These are phyloP conservation scores for Echinops telfairi DNA, from an alignment of 2,113 vertebrate genomes.

Conservation along the genomic window DNA sequence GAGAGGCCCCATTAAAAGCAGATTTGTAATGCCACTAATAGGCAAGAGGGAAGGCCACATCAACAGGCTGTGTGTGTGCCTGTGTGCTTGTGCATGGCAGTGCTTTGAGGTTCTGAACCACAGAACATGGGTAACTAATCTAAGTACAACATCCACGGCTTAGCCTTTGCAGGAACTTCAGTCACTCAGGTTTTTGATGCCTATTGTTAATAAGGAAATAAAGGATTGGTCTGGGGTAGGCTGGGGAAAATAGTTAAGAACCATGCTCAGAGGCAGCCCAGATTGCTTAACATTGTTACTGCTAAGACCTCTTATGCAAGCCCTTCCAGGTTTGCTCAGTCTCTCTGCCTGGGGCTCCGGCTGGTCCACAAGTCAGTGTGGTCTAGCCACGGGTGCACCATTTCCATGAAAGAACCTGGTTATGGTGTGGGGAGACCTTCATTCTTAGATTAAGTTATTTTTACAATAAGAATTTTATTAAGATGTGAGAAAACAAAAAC, in stretches of 20 bases:
- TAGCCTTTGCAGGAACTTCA: constrained; percentile 49
- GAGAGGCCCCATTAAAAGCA: constrained; percentile 74
- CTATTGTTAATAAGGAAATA: constrained; percentile 51
- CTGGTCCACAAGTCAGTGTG: background rate
- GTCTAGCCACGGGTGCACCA: background rate
- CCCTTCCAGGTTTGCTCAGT: background rate
- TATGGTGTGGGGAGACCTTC: constrained; percentile 52
- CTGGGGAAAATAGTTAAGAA: constrained; percentile 50
- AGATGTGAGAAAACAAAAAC: constrained; percentile 56
- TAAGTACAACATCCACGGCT: constrained; percentile 45
- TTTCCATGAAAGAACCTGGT: constrained; percentile 51
- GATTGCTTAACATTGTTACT: background rate
- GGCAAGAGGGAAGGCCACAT: constrained; percentile 24
- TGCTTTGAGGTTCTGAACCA: background rate
- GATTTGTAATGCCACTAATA: constrained; percentile 74
- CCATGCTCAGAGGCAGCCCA: background rate
- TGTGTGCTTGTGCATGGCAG: background rate
- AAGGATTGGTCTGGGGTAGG: background rate
- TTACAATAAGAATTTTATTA: constrained; percentile 52
- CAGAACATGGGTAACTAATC: constrained; percentile 50
- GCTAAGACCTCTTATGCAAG: background rate
- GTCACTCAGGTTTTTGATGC: constrained; percentile 52
- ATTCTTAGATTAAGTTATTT: constrained; percentile 58
- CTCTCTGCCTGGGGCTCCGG: background rate
- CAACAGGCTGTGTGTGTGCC: background rate